A percentile compares a stretch with the other conserved stretches of the same genome.
Evolutionary conservation across 2,888 invertebrate species (phyloP).

Genomic region (Strigamia crassipes): DNA sequence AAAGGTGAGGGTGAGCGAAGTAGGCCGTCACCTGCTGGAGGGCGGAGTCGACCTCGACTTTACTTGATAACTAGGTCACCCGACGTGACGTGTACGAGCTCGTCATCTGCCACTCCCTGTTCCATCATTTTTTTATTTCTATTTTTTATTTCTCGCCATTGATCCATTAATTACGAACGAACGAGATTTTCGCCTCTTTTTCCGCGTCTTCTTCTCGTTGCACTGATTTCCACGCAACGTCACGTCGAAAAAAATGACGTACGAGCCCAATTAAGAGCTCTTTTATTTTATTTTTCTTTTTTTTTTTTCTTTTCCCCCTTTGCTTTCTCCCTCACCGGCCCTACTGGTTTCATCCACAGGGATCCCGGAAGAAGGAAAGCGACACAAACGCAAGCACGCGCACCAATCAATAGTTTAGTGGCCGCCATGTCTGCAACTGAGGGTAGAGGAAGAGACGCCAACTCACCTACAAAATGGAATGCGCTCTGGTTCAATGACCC

Average conservation of each 20-base stretch:
- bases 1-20: slow-evolving; percentile 32
- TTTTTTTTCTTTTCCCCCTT: not conserved
- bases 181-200: not conserved
- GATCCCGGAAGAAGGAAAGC: slow-evolving; percentile 43
- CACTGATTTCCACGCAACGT: not conserved
- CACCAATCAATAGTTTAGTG: slow-evolving; percentile 39
- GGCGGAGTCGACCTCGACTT: slow-evolving; percentile 32
- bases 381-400: slow-evolving; percentile 36
- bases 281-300: not conserved
- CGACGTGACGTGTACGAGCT: slow-evolving; percentile 13
- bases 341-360: slow-evolving; percentile 41
- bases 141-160: not conserved
- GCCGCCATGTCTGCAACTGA: slow-evolving; percentile 23
- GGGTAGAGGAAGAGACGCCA: slow-evolving; percentile 7
- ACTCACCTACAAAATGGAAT: slow-evolving; percentile 28
- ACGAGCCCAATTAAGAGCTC: not conserved
- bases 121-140: not conserved
- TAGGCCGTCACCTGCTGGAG: slow-evolving; percentile 15
- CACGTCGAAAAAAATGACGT: not conserved
- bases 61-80: not conserved
- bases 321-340: not conserved
- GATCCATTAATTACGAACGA: not conserved
- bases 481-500: slow-evolving; percentile 38
- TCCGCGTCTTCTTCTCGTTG: too few species aligned
- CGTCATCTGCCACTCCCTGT: not conserved